phyloP scores from a whole-genome alignment of 2,113 vertebrate genomes.

The Dipodomys stephensi region DNA sequence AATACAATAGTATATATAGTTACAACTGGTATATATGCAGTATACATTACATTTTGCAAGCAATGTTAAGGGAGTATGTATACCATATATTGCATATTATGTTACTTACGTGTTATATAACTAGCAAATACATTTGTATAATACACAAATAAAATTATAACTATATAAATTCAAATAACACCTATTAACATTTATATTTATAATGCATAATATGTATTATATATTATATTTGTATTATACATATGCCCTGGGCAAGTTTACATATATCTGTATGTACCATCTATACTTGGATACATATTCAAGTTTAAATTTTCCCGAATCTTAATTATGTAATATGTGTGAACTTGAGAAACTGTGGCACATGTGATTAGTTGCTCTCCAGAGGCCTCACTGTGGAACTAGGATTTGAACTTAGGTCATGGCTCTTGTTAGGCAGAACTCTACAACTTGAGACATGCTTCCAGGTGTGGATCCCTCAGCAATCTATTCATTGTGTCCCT shows the following conservation, averaged over 20 bases:
- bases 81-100: not conserved
- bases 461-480: not conserved
- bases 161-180: not conserved
- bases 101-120: not conserved
- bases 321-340: slow-evolving; percentile 21
- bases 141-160: not conserved
- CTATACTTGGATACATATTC: not conserved
- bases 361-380: not conserved
- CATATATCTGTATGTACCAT: not conserved
- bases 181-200: not conserved
- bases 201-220: not conserved
- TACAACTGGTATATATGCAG: not conserved
- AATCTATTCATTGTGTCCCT: not conserved
- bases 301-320: slow-evolving; percentile 35
- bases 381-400: not conserved
- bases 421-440: too few relatives aligned
- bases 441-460: too few relatives aligned
- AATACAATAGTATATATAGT: not conserved
- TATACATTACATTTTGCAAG: not conserved
- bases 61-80: not conserved
- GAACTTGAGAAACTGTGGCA: not conserved
- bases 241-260: not conserved
- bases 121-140: not conserved
- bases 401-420: too few relatives aligned
- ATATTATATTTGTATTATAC: not conserved